Evolutionary conservation across 1,140 invertebrate genomes (phyloP).

Genomic region (Acromyrmex echinatior): DNA sequence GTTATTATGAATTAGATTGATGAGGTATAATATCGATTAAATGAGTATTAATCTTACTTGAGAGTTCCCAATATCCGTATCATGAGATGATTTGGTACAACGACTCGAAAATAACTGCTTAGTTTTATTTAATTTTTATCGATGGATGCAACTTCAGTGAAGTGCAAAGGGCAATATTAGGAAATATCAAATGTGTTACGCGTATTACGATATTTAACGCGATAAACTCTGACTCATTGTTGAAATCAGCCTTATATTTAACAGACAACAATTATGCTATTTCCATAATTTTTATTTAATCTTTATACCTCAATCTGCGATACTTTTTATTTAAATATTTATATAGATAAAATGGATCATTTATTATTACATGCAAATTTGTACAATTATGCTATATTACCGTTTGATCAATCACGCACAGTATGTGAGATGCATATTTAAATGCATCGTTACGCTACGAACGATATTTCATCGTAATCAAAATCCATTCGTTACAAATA

Average conservation of each 20-base stretch:
- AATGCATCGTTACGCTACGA: conserved; percentile 8
- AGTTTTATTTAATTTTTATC: conserved; percentile 15
- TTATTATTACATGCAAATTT: conserved; percentile 9
- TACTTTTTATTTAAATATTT: conserved; percentile 17
- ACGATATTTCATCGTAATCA: conserved; percentile 18
- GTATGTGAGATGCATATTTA: conserved; percentile 13
- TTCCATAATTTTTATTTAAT: conserved; percentile 16
- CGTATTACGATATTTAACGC: conserved; percentile 54
- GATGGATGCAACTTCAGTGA: conserved; percentile 44
- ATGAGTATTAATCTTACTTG: conserved; percentile 75
- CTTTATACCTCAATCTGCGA: background rate
- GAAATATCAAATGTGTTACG: conserved; percentile 49
- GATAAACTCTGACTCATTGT: conserved; percentile 79
- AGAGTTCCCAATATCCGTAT: conserved; percentile 58
- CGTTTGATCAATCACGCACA: conserved; percentile 25
- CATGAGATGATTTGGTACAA: conserved; percentile 61
- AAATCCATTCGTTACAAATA: background rate
- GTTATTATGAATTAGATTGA: conserved; percentile 11
- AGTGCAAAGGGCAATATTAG: conserved; percentile 8
- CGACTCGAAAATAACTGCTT: conserved; percentile 58
- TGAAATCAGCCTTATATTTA: background rate
- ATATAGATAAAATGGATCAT: background rate
- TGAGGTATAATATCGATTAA: conserved; percentile 26
- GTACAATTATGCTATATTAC: conserved; percentile 12
- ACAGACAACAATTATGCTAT: background rate